A percentile compares a stretch with the other conserved stretches of the same genome.
phyloP scores from a whole-genome alignment of 2,113 vertebrate genomes.

The Fukomys damarensis region DNA sequence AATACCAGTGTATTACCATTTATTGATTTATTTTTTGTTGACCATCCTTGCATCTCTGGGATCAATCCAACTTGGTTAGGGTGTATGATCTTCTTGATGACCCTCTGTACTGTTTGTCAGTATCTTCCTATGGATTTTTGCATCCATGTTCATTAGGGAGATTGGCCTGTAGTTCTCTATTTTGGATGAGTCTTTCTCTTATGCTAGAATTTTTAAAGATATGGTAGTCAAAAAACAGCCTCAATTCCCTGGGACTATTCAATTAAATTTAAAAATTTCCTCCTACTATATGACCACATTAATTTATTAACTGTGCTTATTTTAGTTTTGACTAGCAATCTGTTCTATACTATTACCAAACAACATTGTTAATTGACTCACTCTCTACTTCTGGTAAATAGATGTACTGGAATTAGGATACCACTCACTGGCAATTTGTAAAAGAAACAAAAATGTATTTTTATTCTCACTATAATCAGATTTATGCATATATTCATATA shows the following conservation, averaged over 20 bases:
- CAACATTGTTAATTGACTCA: constrained; percentile 4
- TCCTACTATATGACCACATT: neutral
- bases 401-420: neutral
- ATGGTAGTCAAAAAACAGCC: neutral
- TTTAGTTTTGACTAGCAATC: constrained; percentile 24
- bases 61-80: too few species aligned
- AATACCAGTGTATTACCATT: too few species aligned
- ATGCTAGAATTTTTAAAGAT: neutral
- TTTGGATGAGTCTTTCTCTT: too few species aligned
- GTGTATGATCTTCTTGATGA: too few species aligned
- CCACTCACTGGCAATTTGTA: constrained; percentile 7
- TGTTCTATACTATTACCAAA: constrained; percentile 1
- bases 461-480: neutral
- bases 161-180: too few species aligned
- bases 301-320: neutral
- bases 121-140: too few species aligned
- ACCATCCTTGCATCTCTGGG: too few species aligned
- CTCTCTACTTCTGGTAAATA: neutral
- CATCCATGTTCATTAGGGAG: too few species aligned
- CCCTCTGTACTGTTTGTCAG: too few species aligned
- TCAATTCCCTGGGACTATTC: constrained; percentile 26
- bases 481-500: neutral
- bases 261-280: neutral
- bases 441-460: constrained; percentile 1
- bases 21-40: too few species aligned